A percentile compares a stretch with the other conserved stretches of the same genome.
Conservation (phyloP, 2,797 vertebrate genomes). For the Capromys pilorides region DNA sequence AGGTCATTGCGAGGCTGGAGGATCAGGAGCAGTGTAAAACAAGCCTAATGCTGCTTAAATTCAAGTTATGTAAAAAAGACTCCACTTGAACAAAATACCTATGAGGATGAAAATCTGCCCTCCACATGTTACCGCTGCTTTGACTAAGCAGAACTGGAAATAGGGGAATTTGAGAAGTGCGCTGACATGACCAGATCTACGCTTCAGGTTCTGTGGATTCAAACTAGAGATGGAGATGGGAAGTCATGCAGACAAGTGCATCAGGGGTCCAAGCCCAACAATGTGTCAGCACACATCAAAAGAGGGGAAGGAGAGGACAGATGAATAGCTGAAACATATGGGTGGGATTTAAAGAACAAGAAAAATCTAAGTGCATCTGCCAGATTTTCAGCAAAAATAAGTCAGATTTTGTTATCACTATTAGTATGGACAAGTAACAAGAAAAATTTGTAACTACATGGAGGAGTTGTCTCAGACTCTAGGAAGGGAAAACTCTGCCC, state of each 20-base stretch:
- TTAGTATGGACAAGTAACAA: background rate
- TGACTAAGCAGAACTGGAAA: background rate
- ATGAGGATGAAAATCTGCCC: background rate
- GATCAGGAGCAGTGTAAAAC: background rate
- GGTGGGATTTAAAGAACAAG: background rate
- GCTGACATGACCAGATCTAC: background rate
- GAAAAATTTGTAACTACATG: background rate
- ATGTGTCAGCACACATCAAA: background rate
- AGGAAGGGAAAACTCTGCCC: background rate
- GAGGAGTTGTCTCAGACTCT: background rate
- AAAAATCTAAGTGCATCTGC: background rate
- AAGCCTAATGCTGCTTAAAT: background rate
- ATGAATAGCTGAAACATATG: background rate
- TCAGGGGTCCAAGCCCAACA: background rate
- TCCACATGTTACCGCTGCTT: background rate
- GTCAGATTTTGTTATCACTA: background rate
- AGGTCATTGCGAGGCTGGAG: background rate
- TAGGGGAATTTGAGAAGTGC: background rate
- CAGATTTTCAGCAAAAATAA: background rate
- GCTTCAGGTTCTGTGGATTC: background rate
- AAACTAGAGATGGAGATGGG: background rate
- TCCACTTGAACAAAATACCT: background rate
- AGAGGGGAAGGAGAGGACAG: background rate
- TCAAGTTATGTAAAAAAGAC: background rate
- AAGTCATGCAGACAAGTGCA: background rate